Percentiles rank a stretch among this genome's conserved stretches.
phyloP scores from a whole-genome alignment of 1,140 invertebrate genomes.

The Trachelipus rathkii region DNA sequence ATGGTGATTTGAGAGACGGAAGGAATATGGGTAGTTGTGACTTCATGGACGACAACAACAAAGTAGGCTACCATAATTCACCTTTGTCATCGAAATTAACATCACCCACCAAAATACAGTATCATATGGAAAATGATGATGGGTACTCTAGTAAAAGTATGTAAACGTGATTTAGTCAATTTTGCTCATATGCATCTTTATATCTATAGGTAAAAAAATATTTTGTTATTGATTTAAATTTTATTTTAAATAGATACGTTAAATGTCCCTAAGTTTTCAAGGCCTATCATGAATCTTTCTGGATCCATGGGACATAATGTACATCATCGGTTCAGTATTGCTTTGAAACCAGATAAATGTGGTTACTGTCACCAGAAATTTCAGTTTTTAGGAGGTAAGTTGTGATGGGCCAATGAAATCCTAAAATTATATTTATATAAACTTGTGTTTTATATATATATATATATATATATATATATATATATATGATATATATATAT shows the following conservation, averaged over 20 bases:
- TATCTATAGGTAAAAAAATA: neutral
- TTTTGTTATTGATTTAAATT: neutral
- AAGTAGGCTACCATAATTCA: slow-evolving; percentile 28
- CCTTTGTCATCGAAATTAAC: slow-evolving; percentile 32
- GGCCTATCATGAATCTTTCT: slow-evolving; percentile 52
- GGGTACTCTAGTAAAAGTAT: slow-evolving; percentile 20
- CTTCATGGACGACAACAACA: slow-evolving; percentile 17
- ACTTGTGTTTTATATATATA: too few relatives aligned
- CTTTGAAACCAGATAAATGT: slow-evolving; percentile 81
- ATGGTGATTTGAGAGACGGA: slow-evolving; percentile 2
- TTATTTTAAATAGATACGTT: slow-evolving; percentile 52
- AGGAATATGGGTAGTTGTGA: slow-evolving; percentile 27
- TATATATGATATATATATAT: too few relatives aligned
- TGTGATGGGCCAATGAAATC: neutral
- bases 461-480: too few relatives aligned
- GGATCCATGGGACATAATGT: slow-evolving; percentile 84
- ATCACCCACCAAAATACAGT: slow-evolving; percentile 36
- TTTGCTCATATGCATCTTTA: too few relatives aligned
- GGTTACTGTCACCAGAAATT: slow-evolving; percentile 88
- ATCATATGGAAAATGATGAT: slow-evolving; percentile 29
- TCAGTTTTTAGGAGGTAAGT: slow-evolving; percentile 58
- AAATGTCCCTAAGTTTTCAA: slow-evolving; percentile 65
- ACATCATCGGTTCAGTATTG: slow-evolving; percentile 82
- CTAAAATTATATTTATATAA: too few relatives aligned
- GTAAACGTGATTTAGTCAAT: too few relatives aligned